These are phyloP conservation scores for Ceratothoa steindachneri DNA, from an alignment of 2,888 invertebrate genomes.

Conservation along the genomic window DNA sequence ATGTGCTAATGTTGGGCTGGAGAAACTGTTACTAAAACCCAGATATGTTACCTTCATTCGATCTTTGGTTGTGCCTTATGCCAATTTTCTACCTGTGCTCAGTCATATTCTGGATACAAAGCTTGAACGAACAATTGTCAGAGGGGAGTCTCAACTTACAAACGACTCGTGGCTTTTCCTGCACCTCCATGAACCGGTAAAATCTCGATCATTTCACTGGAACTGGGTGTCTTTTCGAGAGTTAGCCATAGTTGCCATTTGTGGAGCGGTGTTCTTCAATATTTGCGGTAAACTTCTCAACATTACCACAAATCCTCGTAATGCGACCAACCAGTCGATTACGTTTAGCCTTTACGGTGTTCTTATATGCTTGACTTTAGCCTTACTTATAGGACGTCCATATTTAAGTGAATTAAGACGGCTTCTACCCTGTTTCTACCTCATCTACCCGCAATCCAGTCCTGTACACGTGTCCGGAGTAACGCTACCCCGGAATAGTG, in stretches of 20 bases:
- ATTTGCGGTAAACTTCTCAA: neutral
- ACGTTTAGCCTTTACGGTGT: constrained; percentile 24
- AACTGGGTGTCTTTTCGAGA: constrained; percentile 21
- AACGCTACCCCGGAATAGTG: constrained; percentile 23
- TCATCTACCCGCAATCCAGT: constrained; percentile 29
- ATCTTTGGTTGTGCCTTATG: constrained; percentile 28
- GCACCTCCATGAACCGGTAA: constrained; percentile 38
- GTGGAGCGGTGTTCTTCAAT: constrained; percentile 25
- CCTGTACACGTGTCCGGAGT: constrained; percentile 34
- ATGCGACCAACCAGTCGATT: neutral
- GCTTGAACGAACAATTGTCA: neutral
- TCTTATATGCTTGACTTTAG: constrained; percentile 38
- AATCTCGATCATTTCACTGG: constrained; percentile 20
- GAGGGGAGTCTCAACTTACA: constrained; percentile 22
- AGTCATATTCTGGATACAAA: constrained; percentile 12
- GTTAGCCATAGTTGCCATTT: constrained; percentile 17
- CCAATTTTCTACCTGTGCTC: constrained; percentile 25
- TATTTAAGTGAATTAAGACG: constrained; percentile 36
- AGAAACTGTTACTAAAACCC: neutral
- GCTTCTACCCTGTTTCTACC: constrained; percentile 3
- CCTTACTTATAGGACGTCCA: constrained; percentile 32
- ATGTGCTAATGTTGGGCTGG: constrained; percentile 19
- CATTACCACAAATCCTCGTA: neutral
- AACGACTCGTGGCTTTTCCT: constrained; percentile 33
- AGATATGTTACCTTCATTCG: constrained; percentile 28